phyloP scores from a whole-genome alignment of 1,140 invertebrate species.

The Pomacea maculata region DNA sequence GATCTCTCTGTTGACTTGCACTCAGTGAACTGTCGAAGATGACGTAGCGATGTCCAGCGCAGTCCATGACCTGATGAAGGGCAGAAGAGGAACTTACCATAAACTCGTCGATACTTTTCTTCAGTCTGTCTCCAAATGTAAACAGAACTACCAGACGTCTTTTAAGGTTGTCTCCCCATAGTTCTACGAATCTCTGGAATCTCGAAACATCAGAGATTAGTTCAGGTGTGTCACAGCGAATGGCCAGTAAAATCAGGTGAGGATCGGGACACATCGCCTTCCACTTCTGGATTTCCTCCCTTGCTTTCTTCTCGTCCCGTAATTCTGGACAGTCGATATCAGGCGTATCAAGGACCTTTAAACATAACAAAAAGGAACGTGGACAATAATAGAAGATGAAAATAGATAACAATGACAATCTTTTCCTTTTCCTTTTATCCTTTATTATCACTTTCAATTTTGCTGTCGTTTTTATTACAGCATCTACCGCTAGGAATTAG shows the following conservation, averaged over 20 bases:
- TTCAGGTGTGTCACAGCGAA: not conserved
- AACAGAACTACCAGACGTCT: not conserved
- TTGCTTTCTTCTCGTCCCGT: not conserved
- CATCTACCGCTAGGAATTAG: too few species aligned
- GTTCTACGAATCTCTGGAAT: not conserved
- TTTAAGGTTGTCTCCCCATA: not conserved
- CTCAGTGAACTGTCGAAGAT: not conserved
- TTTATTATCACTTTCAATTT: too few species aligned
- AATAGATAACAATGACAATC: too few species aligned
- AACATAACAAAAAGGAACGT: too few species aligned
- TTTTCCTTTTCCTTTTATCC: too few species aligned
- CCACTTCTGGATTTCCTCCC: not conserved
- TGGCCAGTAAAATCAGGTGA: not conserved
- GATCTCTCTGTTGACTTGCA: too few species aligned
- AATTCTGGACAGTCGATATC: not conserved
- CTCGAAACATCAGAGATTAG: not conserved
- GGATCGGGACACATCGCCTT: not conserved
- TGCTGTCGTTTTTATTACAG: too few species aligned
- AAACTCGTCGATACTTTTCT: too few species aligned
- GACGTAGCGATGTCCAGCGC: not conserved
- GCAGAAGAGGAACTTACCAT: too few species aligned
- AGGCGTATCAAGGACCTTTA: not conserved
- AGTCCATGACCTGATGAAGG: too few species aligned
- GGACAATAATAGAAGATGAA: too few species aligned
- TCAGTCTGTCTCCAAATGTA: not conserved